Base-by-base conservation (phyloP, 2,113 vertebrate genomes). In the Ictidomys tridecemlineatus region DNA sequence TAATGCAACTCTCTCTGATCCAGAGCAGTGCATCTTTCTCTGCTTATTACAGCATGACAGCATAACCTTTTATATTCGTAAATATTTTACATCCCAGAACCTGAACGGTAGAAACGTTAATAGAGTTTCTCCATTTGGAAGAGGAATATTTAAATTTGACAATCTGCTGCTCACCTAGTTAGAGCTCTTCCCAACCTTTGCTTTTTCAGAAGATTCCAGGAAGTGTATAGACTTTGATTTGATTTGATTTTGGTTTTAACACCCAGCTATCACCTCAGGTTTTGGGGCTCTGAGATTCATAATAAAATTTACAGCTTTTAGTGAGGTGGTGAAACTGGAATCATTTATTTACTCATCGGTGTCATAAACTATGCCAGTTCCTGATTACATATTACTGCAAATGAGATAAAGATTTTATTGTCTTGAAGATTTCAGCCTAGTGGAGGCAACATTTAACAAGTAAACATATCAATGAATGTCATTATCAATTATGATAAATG, bases 11-110 rank as follows among this genome's bases (percentile, higher is more conserved):
- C 70, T 83, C 42, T 91, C 32, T 48, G 78, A 83, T 94, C 48
- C 4, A 65, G 34, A 67, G 45, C 39, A 67, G 22, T 45, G 17
- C 9, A 51, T 45, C 53, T 51, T 85, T 18, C 86, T 14, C 28
- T 74, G n/a, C 39, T 73, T 92, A 17, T 83, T 91, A 37, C 6
- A 73, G 10, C 80, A 26, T 51, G 74, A 20, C 9, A 17, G 39
- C 34, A 61, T 2, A 80, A 51, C 56, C 39, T 96, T 76, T 95
- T 88, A 20, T 88, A 37, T 70, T 74, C 39, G 51, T 84, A 93
- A 94, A 89, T 90, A 79, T 56, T 97, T 96, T 53, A 79, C 5
- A 83, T 42, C 20, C 32, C 53, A 84, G 45, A 89, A 73, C 48
- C 30, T 91, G 20, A 92, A 83, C 8, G 30, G 7, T 82, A 72